Evolutionary conservation across 2,113 vertebrate species (phyloP).

Genomic region (Neodontobutis hainanensis): DNA sequence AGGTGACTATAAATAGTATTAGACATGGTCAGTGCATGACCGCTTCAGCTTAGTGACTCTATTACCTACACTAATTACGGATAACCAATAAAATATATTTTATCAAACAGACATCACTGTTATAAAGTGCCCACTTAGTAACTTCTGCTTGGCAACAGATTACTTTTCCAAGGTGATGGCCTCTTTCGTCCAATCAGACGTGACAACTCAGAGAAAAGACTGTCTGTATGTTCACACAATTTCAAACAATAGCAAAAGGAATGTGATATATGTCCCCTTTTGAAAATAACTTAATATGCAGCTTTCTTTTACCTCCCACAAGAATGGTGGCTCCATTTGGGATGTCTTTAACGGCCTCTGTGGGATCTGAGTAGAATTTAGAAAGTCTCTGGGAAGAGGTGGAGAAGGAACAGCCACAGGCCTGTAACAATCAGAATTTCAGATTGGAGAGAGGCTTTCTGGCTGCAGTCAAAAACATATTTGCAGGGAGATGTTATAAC

Average conservation of each 20-base stretch:
- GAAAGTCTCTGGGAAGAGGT: constrained; percentile 79
- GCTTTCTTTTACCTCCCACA: constrained; percentile 87
- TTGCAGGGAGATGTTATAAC: too few species aligned
- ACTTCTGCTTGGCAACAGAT: too few species aligned
- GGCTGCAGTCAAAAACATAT: too few species aligned
- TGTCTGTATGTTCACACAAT: too few species aligned
- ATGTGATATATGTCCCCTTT: neutral
- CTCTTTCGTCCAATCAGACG: too few species aligned
- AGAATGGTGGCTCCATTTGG: constrained; percentile 88
- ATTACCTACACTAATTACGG: neutral
- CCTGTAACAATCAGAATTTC: constrained; percentile 68
- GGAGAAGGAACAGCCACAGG: constrained; percentile 84
- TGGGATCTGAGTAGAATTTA: constrained; percentile 86
- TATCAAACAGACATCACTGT: too few species aligned
- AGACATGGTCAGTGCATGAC: constrained; percentile 6
- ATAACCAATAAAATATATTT: too few species aligned
- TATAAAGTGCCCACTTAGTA: too few species aligned
- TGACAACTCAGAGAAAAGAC: too few species aligned
- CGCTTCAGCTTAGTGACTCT: neutral
- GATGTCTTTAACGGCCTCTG: constrained; percentile 94
- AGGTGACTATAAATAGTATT: constrained; percentile 67
- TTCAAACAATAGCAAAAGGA: too few species aligned
- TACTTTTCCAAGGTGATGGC: too few species aligned
- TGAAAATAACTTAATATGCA: neutral
- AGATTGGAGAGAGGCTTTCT: neutral